Base-by-base conservation (phyloP, 2,888 invertebrate genomes). In the Melinaea menophilus region DNA sequence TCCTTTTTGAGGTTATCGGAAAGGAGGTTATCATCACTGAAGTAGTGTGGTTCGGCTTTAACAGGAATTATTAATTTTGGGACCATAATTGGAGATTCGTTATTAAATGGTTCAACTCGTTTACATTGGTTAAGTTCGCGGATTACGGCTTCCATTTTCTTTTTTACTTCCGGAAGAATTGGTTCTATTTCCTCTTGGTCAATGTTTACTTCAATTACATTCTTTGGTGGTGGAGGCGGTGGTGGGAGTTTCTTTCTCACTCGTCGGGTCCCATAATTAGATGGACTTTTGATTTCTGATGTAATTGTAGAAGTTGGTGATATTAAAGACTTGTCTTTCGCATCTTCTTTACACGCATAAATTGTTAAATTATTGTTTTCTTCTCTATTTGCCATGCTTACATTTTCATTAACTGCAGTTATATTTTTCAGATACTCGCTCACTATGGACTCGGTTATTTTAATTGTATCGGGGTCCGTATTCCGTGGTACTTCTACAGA, bases 71-170 rank as follows among this genome's bases (percentile, higher is more conserved):
- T 80, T 65, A 91, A 77, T 77, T 87, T 90, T 2, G 91, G 90
- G 58, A 81, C 77, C 45, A 82, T 71, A 62, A 79, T 78, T 4
- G 79, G 79, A 76, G 83, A 84, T 31, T 81, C 74, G 69, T 80
- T 79, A 3, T 81, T 81, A 74, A 84, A 78, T 9, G 86, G 79
- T 64, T 90, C 89, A n/a, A 77, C 75, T 67, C 85, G 81, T 62
- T 80, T 79, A 71, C 90, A 90, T 72, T 85, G 81, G 68, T 85
- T 86, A 3, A 93, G 79, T 76, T 93, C 93, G 56, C 90, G 88
- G 64, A 93, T 93, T 34, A 93, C 93, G 9, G 93, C 93, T 72
- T 92, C 91, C 93, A 93, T 93, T 75, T 92, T 92, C 57, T 90
- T 85, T 77, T 92, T 92, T 0, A 92, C 89, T 74, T 92, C 90